phyloP scores from a whole-genome alignment of 1,140 invertebrate genomes.

The Wasmannia auropunctata region DNA sequence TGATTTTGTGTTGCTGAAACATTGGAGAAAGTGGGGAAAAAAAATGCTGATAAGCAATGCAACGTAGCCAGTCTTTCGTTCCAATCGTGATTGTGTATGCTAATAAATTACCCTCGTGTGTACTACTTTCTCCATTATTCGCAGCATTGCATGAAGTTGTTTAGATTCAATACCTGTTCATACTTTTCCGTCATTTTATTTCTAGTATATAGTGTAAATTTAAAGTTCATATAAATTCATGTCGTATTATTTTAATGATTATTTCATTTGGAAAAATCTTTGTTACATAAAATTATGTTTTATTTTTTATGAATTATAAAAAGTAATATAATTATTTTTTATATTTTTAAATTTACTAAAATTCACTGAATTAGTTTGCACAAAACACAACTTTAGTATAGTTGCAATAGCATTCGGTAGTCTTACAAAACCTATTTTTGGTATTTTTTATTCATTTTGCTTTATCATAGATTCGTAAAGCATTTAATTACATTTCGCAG shows the following conservation, averaged over 20 bases:
- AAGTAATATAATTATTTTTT: background rate
- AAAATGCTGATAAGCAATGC: background rate
- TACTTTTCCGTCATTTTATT: slow-evolving; percentile 50
- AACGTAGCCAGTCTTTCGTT: background rate
- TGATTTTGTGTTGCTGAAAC: slow-evolving; percentile 12
- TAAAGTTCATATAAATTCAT: slow-evolving; percentile 21
- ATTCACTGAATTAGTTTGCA: slow-evolving; percentile 34
- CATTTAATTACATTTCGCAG: slow-evolving; percentile 19
- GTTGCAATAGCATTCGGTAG: slow-evolving; percentile 34
- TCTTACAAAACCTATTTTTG: slow-evolving; percentile 1
- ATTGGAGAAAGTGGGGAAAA: slow-evolving; percentile 55
- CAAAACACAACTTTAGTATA: slow-evolving; percentile 43
- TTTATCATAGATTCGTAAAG: background rate
- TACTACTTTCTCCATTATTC: slow-evolving; percentile 58
- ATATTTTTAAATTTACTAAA: background rate
- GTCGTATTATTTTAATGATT: background rate
- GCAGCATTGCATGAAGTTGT: slow-evolving; percentile 60
- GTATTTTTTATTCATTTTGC: slow-evolving; percentile 4
- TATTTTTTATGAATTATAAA: slow-evolving; percentile 1
- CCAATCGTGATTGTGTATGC: background rate
- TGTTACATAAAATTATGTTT: slow-evolving; percentile 1
- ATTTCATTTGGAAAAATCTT: background rate
- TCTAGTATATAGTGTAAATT: slow-evolving; percentile 18
- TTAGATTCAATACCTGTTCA: slow-evolving; percentile 30
- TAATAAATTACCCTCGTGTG: background rate